Base-by-base conservation (phyloP, 2,113 vertebrate genomes). In the Crotalus helleri region DNA sequence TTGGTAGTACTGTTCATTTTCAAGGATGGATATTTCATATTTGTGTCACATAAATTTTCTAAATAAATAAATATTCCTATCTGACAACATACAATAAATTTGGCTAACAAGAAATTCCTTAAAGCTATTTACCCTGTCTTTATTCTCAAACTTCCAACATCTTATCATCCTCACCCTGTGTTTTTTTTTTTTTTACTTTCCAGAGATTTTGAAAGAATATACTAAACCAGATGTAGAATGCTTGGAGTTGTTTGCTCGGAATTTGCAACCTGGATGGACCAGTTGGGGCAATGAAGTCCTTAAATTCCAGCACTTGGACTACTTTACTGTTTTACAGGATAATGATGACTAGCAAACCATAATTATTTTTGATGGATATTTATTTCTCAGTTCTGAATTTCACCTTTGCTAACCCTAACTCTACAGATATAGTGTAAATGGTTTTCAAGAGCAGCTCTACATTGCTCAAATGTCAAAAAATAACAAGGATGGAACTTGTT, bases 281-380 rank as follows among this genome's bases (percentile, higher is more conserved):
- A 99, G 99, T 95, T 99, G 99, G 99, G 99, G 99, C 94, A 99
- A 99, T 1, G 99, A 99, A 96, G 99, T 99, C 93, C 97, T 99
- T 91, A 99, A 99, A 97, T 99, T 99, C 94, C 99, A 99, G 95
- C 99, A 99, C 13, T 24, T 97, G 15, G 98, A 98, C 95, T 99
- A 99, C 95, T 98, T 98, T 92, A 94, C 95, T 95, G 85, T 92
- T 93, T 21, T 94, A 57, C 85, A 90, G 88, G 94, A 96, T 88
- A 93, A 93, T 94, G 90, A 57, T 97, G 94, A 97, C 11, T 91
- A 24, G 92, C 23, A 4, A 93, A 33, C 90, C 69, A 29, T 12
- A 53, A 53, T 89, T 39, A 89, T 26, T 54, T 91, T 46, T 87
- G 24, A 15, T 1, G 58, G 24, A 26, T 61, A n/a, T 51, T 87